phyloP scores from a whole-genome alignment of 2,113 vertebrate species.

The Amblyopsis rosae region DNA sequence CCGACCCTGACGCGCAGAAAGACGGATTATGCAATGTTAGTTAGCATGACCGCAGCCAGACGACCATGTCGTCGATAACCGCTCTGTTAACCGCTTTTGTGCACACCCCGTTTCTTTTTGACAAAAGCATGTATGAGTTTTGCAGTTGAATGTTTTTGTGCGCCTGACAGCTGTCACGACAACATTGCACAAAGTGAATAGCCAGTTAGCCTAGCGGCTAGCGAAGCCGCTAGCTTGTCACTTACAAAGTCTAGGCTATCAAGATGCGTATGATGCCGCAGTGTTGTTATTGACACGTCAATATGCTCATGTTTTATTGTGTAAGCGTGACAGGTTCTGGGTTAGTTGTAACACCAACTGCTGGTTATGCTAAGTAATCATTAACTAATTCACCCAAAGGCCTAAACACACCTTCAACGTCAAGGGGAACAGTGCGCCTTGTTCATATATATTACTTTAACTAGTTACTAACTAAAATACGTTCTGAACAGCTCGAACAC shows the following conservation, averaged over 20 bases:
- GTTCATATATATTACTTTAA: constrained; percentile 34
- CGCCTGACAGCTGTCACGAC: constrained; percentile 77
- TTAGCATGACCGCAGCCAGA: constrained; percentile 3
- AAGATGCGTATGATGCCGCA: neutral
- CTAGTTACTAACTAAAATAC: constrained; percentile 3
- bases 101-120: constrained; percentile 22
- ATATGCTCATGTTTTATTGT: neutral
- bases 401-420: constrained; percentile 71
- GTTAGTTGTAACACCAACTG: neutral
- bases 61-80: neutral
- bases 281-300: neutral
- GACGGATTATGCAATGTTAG: constrained; percentile 18
- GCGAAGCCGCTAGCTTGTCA: constrained; percentile 58
- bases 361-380: constrained; percentile 31
- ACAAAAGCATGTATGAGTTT: constrained; percentile 52
- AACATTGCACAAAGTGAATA: constrained; percentile 66
- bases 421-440: constrained; percentile 46
- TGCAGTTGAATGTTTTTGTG: constrained; percentile 58
- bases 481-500: too few relatives aligned
- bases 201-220: constrained; percentile 49
- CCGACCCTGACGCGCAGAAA: constrained; percentile 38
- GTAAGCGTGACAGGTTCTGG: neutral
- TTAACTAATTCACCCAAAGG: constrained; percentile 41
- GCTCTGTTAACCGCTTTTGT: neutral
- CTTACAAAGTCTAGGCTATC: constrained; percentile 6